phyloP scores from a whole-genome alignment of 2,797 vertebrate genomes.

The Parauchenoglanis ngamensis region DNA sequence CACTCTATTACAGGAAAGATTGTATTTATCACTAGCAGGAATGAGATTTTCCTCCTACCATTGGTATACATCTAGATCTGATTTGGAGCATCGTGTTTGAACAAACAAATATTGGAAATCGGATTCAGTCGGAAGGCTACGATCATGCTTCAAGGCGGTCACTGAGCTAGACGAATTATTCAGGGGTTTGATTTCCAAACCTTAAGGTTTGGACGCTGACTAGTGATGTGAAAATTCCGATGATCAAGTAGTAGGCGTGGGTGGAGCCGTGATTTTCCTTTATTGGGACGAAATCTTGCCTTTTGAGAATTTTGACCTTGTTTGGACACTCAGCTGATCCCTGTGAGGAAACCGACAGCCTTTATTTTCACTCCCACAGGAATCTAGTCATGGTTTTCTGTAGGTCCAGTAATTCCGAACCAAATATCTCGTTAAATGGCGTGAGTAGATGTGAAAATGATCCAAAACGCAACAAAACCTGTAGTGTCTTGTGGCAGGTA shows the following conservation, averaged over 20 bases:
- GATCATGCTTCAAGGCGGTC: background rate
- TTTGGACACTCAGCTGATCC: background rate
- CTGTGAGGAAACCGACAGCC: background rate
- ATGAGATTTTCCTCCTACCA: constrained; percentile 14
- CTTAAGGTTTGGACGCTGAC: background rate
- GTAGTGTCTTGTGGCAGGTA: background rate
- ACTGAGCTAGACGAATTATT: background rate
- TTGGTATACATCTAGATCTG: constrained; percentile 2
- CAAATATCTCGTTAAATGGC: background rate
- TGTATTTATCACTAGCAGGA: background rate
- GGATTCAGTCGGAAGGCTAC: background rate
- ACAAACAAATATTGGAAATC: background rate
- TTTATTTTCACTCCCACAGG: background rate
- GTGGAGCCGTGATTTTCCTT: background rate
- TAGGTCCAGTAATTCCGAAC: background rate
- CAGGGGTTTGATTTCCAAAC: background rate
- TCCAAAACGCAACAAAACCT: background rate
- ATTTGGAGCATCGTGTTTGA: background rate
- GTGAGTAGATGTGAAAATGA: background rate
- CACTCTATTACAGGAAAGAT: constrained; percentile 22
- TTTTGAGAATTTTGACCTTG: background rate
- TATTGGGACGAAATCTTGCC: background rate
- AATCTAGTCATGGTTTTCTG: background rate
- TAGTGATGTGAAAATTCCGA: background rate
- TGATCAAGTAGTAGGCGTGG: background rate